Percentiles rank a stretch among this genome's conserved stretches.
phyloP scores from a whole-genome alignment of 2,797 vertebrate species.

The Xenopus petersii region DNA sequence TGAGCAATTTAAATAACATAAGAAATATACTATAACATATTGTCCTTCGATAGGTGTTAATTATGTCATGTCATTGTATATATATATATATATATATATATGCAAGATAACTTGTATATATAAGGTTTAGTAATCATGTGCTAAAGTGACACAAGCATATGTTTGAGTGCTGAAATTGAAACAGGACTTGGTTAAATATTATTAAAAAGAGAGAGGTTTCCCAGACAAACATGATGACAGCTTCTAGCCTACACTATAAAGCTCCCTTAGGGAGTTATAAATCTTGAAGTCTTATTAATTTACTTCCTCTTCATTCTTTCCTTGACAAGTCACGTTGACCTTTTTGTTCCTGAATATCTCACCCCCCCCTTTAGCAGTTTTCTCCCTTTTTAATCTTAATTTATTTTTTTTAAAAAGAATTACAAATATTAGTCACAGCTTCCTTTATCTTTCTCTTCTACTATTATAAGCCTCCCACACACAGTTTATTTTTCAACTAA shows the following conservation, averaged over 20 bases:
- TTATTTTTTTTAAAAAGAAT: neutral
- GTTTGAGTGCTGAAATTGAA: no score
- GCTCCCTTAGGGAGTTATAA: slow-evolving; percentile 20
- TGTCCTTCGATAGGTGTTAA: no score
- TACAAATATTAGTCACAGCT: neutral
- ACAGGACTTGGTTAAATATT: slow-evolving; percentile 3
- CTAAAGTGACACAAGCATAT: no score
- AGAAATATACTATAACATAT: no score
- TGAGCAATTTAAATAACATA: no score
- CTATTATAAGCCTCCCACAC: neutral
- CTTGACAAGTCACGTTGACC: slow-evolving; percentile 30
- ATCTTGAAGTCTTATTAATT: slow-evolving; percentile 21
- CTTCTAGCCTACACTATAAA: slow-evolving; percentile 11
- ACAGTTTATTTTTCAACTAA: no score
- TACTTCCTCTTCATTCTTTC: slow-evolving; percentile 38
- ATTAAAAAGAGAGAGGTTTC: slow-evolving; percentile 27
- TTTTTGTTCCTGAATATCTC: neutral
- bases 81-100: no score
- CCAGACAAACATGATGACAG: slow-evolving; percentile 17
- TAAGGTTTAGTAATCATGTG: no score
- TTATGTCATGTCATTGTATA: no score
- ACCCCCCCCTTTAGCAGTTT: neutral
- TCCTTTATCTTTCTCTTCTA: neutral
- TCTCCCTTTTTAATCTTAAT: neutral
- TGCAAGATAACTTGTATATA: no score